These are phyloP conservation scores for Rhinolophus ferrumequinum DNA, from an alignment of 2,113 vertebrate species.

Conservation along the genomic window DNA sequence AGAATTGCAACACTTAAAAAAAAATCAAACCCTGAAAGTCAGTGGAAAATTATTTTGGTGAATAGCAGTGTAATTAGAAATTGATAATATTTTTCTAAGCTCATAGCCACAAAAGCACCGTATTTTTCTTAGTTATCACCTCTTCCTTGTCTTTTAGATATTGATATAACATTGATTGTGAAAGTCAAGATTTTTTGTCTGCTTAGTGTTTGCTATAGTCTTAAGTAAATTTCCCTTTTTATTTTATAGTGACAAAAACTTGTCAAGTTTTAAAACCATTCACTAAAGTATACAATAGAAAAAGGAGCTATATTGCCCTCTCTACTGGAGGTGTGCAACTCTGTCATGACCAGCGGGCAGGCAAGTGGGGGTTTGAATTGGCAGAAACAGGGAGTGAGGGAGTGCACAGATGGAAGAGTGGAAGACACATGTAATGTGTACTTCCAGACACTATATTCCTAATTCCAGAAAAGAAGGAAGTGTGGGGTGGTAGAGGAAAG, in stretches of 20 bases:
- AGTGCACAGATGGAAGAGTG: background rate
- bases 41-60: background rate
- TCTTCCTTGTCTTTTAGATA: constrained; percentile 13
- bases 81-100: constrained; percentile 13
- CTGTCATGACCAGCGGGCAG: background rate
- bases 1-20: background rate
- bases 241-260: background rate
- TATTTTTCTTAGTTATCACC: background rate
- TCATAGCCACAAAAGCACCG: background rate
- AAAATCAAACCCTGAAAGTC: background rate
- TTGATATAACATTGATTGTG: background rate
- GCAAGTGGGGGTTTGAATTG: background rate
- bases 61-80: background rate
- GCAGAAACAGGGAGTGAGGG: background rate
- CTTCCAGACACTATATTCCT: background rate
- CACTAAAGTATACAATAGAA: background rate
- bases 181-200: constrained; percentile 25
- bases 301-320: background rate
- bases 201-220: background rate
- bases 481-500: background rate
- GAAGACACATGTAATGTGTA: background rate
- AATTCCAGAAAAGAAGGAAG: background rate
- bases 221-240: constrained; percentile 7
- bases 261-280: background rate
- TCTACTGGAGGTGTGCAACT: background rate